Evolutionary conservation across 2,113 vertebrate genomes (phyloP), one percentile per base, ranked within the genome.

Genomic region (Brachyistius frenatus): DNA sequence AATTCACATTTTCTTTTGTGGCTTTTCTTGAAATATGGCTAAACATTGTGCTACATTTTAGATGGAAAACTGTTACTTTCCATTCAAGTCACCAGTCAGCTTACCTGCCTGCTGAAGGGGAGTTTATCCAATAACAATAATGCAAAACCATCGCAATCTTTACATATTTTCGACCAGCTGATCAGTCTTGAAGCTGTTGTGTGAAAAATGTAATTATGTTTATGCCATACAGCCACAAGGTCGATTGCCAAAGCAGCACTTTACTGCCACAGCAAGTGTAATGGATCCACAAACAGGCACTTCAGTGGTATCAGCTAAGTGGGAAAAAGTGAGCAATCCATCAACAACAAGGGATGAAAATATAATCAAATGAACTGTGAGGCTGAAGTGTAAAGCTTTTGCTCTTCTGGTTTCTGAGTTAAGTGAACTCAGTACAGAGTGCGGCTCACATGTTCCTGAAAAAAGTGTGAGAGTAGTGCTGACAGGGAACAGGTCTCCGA

Each of bases 401-500:
- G 56, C 58, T 80, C 37, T 35, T 66, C 13, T 41, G 23, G 53
- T 67, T 78, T 85, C 54, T 77, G 61, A 82, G 77, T 78, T 63
- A 69, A 87, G 76, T 81, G 78, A 89, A 88, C 69, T 66, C 54
- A 70, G 70, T 23, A 74, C 36, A 66, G 68, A 78, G 78, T 64
- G 66, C 71, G 83, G 63, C 80, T 82, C 67, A 56, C 67, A 82
- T 65, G 69, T 77, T 83, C 74, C 41, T 70, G 62, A 64, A 83
- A 85, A 68, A 71, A 55, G 55, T 53, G 73, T 44, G 41, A 79
- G 72, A 86, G 79, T 11, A 57, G 73, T 23, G 79, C 76, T 89
- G 91, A 88, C 83, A 77, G 85, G 52, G 73, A 90, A 85, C 81
- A 81, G 90, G 70, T 86, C 79, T 86, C 76, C 41, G 35, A 69